These are phyloP conservation scores for Hypomecis punctinalis DNA, from an alignment of 2,888 invertebrate genomes.

Conservation along the genomic window DNA sequence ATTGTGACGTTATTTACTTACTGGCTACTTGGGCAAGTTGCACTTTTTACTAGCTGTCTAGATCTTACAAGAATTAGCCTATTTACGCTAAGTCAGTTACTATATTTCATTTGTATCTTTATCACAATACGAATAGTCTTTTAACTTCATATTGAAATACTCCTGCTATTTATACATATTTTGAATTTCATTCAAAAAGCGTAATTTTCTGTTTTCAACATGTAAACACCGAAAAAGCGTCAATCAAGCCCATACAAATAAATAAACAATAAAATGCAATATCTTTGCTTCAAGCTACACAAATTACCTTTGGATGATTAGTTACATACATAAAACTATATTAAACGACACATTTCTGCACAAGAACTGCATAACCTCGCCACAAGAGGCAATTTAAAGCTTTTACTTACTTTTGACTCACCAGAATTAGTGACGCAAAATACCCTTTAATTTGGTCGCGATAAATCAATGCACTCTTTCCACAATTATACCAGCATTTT, in stretches of 20 bases:
- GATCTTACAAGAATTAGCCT: too few species aligned
- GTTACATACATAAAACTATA: conserved; percentile 15
- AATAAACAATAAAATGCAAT: conserved; percentile 33
- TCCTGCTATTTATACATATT: not conserved
- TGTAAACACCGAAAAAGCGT: conserved; percentile 19
- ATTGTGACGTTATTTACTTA: conserved; percentile 46
- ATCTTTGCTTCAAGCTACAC: conserved; percentile 41
- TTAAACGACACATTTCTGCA: conserved; percentile 25
- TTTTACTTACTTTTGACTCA: conserved; percentile 8
- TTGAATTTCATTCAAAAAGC: conserved; percentile 7
- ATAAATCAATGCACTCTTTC: not conserved
- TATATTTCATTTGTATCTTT: not conserved
- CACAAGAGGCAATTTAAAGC: not conserved
- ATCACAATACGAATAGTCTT: not conserved
- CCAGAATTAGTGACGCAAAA: not conserved
- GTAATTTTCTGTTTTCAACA: not conserved
- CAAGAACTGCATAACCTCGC: conserved; percentile 4
- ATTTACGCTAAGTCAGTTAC: not conserved
- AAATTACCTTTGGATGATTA: conserved; percentile 40
- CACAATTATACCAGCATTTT: too few species aligned
- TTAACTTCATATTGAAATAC: not conserved
- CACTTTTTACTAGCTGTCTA: not conserved
- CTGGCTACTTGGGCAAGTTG: conserved; percentile 24
- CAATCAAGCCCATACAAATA: conserved; percentile 29
- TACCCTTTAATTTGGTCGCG: conserved; percentile 9